Evolutionary conservation across 2,888 invertebrate species (phyloP), one percentile per base, ranked within the genome.

Genomic region (Adela reaumurella): DNA sequence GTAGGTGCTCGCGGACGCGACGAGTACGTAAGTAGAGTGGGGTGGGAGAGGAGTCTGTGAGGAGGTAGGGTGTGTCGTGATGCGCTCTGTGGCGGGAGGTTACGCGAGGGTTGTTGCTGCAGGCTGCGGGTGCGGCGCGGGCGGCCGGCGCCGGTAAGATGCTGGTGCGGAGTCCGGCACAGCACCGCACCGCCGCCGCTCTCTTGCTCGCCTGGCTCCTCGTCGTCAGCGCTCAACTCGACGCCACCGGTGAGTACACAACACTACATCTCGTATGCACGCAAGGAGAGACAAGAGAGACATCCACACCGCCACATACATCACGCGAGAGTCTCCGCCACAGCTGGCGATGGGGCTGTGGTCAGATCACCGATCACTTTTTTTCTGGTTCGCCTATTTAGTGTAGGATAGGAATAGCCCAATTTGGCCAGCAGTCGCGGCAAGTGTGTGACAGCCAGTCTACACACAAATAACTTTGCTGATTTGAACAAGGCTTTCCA

Each of bases 111-210:
- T 64, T 60, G 66, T 70, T 72, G 47, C 44, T 45, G 67, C 74
- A 74, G 76, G 76, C 76, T 20, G 43, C 43, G 28, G 41, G 19
- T 6, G 18, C 20, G 43, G 46, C 49, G 35, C n/a, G 35, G 35
- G 49, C 49, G 48, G 43, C 60, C 65, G 68, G 78, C 77, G 77
- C 76, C 76, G 69, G 70, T 77, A 78, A 78, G 64, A 78, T 78
- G 78, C 73, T 74, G 76, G 73, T 71, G 74, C 64, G 74, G 69
- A 70, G 76, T 55, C 67, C 63, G 35, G 35, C 35, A 3, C 35
- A 35, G 35, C 35, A 35, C n/a, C 35, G 35, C 35, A 35, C 35
- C 68, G 65, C 68, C 64, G 68, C 67, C 66, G 68, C 69, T 63
- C 69, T 74, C 74, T 71, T 65, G 63, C 69, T 70, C 70, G 68